Evolutionary conservation across 2,797 vertebrate species (phyloP), one percentile per base, ranked within the genome.

Genomic region (Falco rusticolus): DNA sequence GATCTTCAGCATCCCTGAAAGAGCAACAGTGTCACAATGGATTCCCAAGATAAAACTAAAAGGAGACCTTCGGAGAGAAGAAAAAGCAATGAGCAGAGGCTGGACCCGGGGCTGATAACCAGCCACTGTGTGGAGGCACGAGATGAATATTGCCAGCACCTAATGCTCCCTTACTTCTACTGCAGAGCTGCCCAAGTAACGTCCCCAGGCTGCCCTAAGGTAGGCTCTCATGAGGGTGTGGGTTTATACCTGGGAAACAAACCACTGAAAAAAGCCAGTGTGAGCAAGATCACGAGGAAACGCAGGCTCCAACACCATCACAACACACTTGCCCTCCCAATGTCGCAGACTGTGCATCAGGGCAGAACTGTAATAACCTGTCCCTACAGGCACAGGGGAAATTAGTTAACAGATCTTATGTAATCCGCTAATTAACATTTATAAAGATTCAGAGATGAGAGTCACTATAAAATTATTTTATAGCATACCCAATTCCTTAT

Each of bases 361-460:
- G 71, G 45, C 54, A 65, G 50, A 79, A 78, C 56, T 89, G 48
- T 6, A 13, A 70, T 59, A 39, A 15, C 63, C 57, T 59, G 87
- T 89, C 94, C 96, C 94, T 83, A 34, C 8, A 4, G 94, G 92
- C 89, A 94, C 21, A 2, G 81, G 84, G 64, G 92, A 95, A 76
- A 54, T 0, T 0, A 79, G 41, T 41, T 56, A 75, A 64, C 86
- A 77, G 84, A 47, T 39, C 56, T 92, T 72, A 41, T 21, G 91
- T 89, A 90, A 94, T 34, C 89, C 10, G 5, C 60, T 92, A 59
- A 93, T 92, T 93, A 77, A 85, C 39, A 84, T 72, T 37, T 83
- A 74, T 53, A 77, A 93, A 63, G 80, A 93, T 60, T 5, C 60
- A 5, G 3, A 92, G 88, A 45, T 56, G 60, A 85, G 81, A 95